These are phyloP conservation scores for Tachina fera DNA, from an alignment of 2,888 invertebrate species.

Conservation along the genomic window DNA sequence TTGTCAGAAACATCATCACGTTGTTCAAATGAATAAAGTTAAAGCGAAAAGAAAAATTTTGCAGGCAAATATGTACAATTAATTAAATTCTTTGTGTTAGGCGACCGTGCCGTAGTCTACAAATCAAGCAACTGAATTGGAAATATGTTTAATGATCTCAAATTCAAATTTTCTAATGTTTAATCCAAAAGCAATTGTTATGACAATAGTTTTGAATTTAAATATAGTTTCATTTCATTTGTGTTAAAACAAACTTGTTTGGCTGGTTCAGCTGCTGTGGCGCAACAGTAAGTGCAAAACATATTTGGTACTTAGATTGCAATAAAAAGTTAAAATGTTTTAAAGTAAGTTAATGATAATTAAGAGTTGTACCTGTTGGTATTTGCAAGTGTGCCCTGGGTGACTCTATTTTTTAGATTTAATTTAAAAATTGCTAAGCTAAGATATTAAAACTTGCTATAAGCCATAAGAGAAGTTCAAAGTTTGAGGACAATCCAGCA, in stretches of 20 bases:
- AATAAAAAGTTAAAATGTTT: conserved; percentile 15
- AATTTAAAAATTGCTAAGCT: no score
- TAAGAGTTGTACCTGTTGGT: background rate
- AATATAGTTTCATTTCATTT: conserved; percentile 20
- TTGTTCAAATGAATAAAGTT: background rate
- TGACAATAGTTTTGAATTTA: conserved; percentile 13
- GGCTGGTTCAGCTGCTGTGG: background rate
- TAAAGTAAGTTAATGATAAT: conserved; percentile 14
- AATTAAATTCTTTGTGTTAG: conserved; percentile 15
- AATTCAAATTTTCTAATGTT: background rate
- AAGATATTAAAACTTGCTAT: no score
- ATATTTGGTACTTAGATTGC: background rate
- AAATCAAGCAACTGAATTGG: conserved; percentile 38
- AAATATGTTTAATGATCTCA: background rate
- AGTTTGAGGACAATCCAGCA: no score
- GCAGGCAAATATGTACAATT: background rate
- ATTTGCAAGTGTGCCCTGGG: background rate
- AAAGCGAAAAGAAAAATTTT: background rate
- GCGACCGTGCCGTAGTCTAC: conserved; percentile 14
- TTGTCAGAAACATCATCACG: conserved; percentile 4
- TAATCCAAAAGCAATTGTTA: background rate
- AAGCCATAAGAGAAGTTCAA: no score
- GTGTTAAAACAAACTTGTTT: conserved; percentile 31
- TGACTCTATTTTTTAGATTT: background rate
- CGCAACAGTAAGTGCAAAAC: background rate